Percentiles rank a stretch among this genome's conserved stretches.
phyloP scores from a whole-genome alignment of 2,797 vertebrate species.

The Amphiprion clarkii region DNA sequence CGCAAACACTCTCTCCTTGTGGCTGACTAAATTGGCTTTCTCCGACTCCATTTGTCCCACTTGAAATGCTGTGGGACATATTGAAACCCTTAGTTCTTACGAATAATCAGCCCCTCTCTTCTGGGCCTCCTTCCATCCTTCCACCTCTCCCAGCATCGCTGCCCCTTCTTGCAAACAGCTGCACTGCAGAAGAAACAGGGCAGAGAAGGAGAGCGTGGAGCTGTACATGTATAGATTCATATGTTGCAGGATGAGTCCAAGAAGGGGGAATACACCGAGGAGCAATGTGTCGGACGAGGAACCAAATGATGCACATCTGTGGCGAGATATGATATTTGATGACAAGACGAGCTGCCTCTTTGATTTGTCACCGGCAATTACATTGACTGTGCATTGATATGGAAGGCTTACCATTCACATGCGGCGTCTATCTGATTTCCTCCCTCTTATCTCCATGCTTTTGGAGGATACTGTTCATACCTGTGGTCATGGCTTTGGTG shows the following conservation, averaged over 20 bases:
- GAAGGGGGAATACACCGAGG: constrained; percentile 18
- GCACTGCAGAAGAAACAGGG: constrained; percentile 46
- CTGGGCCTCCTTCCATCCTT: constrained; percentile 65
- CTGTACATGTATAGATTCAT: neutral
- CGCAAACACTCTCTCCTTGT: constrained; percentile 70
- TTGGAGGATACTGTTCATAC: constrained; percentile 69
- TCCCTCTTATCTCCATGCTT: constrained; percentile 45
- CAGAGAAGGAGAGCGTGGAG: constrained; percentile 12
- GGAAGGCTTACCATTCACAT: constrained; percentile 46
- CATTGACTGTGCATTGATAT: constrained; percentile 46
- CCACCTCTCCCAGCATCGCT: constrained; percentile 39
- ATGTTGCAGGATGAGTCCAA: constrained; percentile 2
- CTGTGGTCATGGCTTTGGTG: constrained; percentile 74
- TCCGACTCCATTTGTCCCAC: constrained; percentile 59
- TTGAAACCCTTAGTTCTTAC: constrained; percentile 77
- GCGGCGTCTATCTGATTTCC: constrained; percentile 42
- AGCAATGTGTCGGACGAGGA: constrained; percentile 30
- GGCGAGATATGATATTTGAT: constrained; percentile 43
- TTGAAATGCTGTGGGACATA: constrained; percentile 77
- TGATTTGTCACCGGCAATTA: constrained; percentile 60
- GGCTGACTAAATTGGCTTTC: constrained; percentile 66
- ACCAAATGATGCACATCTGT: constrained; percentile 19
- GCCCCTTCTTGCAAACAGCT: constrained; percentile 67
- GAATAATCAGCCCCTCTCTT: constrained; percentile 72
- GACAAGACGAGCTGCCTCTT: constrained; percentile 36